Conservation (phyloP, 2,888 invertebrate species). For the Erynnis tages region DNA sequence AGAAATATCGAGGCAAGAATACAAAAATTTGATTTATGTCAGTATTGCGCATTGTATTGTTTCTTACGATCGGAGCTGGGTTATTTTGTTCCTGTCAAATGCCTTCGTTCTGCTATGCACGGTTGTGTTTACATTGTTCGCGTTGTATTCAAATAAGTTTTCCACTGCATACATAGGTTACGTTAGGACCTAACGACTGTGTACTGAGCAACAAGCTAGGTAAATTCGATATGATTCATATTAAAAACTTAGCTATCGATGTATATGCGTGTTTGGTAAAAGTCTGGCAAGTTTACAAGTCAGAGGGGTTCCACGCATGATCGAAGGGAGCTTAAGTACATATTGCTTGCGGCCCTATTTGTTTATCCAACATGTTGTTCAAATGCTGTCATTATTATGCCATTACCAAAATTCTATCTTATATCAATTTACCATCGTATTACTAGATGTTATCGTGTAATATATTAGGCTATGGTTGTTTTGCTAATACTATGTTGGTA, state of each 20-base stretch:
- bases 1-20: conserved; percentile 51
- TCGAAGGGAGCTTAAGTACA: conserved; percentile 18
- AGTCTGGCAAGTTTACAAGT: conserved; percentile 19
- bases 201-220: conserved; percentile 1
- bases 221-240: not conserved
- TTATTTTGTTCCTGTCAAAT: conserved; percentile 66
- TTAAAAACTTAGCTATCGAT: not conserved
- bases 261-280: conserved; percentile 1
- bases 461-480: too few relatives aligned
- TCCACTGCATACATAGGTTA: conserved; percentile 30
- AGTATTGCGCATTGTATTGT: conserved; percentile 61
- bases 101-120: conserved; percentile 49
- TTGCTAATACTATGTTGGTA: too few relatives aligned
- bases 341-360: conserved; percentile 15
- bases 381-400: conserved; percentile 13
- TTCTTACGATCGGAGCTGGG: conserved; percentile 48
- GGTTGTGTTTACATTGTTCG: conserved; percentile 42
- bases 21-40: conserved; percentile 67
- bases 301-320: conserved; percentile 6
- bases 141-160: conserved; percentile 49
- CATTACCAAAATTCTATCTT: conserved; percentile 8
- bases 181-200: conserved; percentile 14
- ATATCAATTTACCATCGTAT: not conserved
- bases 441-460: too few relatives aligned
- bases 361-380: conserved; percentile 14